These are phyloP conservation scores for Varecia variegata DNA, from an alignment of 2,797 vertebrate genomes.

Conservation along the genomic window DNA sequence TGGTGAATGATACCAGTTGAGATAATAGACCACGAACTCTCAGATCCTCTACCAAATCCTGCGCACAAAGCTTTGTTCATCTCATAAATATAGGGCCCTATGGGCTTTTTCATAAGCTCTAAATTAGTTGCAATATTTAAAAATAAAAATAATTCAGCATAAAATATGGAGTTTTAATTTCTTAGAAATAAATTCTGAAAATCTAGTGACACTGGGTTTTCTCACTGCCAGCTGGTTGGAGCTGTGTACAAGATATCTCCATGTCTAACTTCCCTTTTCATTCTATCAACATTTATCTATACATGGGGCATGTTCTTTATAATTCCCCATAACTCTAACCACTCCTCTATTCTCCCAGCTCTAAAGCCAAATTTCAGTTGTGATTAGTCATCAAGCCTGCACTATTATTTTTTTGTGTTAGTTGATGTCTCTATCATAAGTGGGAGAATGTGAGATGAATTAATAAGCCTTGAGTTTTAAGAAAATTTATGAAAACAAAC, in stretches of 20 bases:
- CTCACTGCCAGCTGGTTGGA: not conserved
- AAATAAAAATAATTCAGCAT: not conserved
- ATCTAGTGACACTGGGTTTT: not conserved
- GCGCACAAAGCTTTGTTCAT: accelerated
- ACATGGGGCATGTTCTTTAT: accelerated
- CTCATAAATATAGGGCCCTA: accelerated
- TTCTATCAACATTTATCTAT: not conserved
- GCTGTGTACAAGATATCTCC: not conserved
- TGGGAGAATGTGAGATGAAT: not conserved
- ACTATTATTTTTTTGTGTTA: not conserved
- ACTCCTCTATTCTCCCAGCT: not conserved
- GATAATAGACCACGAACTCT: not conserved
- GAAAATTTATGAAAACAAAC: not conserved
- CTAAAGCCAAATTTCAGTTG: not conserved
- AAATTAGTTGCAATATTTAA: not conserved
- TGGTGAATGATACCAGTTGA: not conserved
- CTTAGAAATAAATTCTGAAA: not conserved
- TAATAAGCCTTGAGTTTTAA: not conserved
- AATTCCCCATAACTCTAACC: not conserved
- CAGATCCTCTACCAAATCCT: not conserved
- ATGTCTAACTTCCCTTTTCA: not conserved
- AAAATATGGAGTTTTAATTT: not conserved
- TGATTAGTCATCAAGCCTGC: not conserved
- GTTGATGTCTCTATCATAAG: not conserved
- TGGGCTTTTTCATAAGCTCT: not conserved